Evolutionary conservation across 2,113 vertebrate genomes (phyloP).

Genomic region (Crotalus helleri): DNA sequence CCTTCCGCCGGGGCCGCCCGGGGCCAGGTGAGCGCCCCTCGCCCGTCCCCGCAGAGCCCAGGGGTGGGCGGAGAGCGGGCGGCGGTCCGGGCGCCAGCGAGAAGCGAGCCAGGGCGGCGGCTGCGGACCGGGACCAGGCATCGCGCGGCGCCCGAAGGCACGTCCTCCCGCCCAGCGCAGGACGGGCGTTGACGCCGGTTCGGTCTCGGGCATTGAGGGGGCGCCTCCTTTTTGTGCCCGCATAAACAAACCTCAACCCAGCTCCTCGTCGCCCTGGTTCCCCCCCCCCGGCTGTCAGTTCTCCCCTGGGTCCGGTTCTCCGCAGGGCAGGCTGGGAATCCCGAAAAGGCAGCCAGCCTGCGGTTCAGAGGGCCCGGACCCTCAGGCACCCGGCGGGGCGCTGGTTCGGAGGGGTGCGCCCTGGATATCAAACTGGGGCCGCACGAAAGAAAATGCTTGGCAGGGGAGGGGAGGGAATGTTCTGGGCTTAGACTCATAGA

Average conservation of each 20-base stretch:
- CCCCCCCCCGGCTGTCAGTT: neutral
- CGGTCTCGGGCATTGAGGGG: neutral
- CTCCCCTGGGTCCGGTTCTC: neutral
- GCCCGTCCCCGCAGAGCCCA: no score
- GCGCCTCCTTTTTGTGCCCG: neutral
- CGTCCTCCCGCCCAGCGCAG: no score
- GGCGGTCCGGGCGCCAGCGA: no score
- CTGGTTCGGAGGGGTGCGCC: neutral
- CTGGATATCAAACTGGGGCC: rapidly evolving
- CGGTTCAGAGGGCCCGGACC: neutral
- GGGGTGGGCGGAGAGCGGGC: no score
- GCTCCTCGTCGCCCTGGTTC: neutral
- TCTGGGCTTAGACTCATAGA: neutral
- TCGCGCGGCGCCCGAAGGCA: neutral
- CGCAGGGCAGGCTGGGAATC: no score
- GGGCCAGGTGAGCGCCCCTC: no score
- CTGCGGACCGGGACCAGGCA: neutral
- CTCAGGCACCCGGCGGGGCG: neutral
- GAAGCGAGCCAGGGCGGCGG: no score
- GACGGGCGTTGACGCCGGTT: no score
- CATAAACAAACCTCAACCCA: no score
- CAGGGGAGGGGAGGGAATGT: neutral
- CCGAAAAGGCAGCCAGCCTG: neutral
- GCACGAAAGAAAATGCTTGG: neutral
- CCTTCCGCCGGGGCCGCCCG: neutral